Percentiles rank a stretch among this genome's conserved stretches.
Conservation (phyloP, 2,888 invertebrate genomes). For the Leptopilina drosophilae region DNA sequence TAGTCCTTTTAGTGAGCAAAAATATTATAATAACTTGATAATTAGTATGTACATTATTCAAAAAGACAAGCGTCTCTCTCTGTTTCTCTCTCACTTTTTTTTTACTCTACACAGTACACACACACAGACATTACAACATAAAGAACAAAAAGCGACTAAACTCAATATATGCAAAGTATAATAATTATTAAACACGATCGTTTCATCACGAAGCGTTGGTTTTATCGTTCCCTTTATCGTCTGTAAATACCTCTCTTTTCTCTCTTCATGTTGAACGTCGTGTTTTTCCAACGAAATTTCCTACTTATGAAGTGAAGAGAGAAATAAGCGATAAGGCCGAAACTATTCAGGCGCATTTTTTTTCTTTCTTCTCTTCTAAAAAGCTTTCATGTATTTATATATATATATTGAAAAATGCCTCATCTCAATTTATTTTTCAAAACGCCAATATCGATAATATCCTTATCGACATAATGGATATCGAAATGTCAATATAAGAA, state of each 20-base stretch:
- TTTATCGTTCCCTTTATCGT: constrained; percentile 17
- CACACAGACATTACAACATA: background rate
- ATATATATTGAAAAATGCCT: constrained; percentile 1
- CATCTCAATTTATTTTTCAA: background rate
- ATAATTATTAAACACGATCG: constrained; percentile 1
- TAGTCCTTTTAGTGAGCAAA: background rate
- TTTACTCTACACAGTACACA: background rate
- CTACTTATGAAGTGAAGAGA: background rate
- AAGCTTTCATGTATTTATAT: too few species aligned
- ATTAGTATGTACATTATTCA: background rate
- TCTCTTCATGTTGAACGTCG: background rate
- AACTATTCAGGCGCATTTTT: background rate
- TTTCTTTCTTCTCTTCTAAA: background rate
- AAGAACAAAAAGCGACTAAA: background rate
- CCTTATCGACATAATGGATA: too few species aligned
- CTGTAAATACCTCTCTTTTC: constrained; percentile 12
- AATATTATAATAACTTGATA: background rate
- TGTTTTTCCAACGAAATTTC: constrained; percentile 19
- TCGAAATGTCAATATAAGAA: too few species aligned
- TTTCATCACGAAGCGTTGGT: constrained; percentile 28
- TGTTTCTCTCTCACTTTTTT: background rate
- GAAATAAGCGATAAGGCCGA: constrained; percentile 2
- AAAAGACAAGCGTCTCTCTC: background rate
- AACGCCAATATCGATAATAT: too few species aligned
- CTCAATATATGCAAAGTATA: constrained; percentile 3